Evolutionary conservation across 2,888 invertebrate genomes (phyloP).

Genomic region (Lottia scabra): DNA sequence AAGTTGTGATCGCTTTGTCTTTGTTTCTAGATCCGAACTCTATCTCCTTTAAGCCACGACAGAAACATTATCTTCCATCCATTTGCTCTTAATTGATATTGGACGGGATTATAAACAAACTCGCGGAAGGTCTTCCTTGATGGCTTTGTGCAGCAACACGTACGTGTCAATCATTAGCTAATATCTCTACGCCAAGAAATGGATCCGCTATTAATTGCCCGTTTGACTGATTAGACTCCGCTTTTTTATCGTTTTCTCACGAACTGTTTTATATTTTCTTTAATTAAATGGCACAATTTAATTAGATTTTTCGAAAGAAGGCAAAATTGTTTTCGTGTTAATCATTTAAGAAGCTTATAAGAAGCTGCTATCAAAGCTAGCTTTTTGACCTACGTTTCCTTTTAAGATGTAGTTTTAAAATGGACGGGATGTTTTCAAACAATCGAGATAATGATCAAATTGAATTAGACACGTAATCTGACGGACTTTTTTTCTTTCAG

Average conservation of each 20-base stretch:
- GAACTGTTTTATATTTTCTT: slow-evolving; percentile 1
- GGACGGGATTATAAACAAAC: slow-evolving; percentile 1
- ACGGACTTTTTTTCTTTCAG: too few relatives aligned
- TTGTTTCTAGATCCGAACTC: too few relatives aligned
- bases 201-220: slow-evolving; percentile 1
- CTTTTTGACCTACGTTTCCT: neutral
- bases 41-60: neutral
- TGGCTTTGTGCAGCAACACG: neutral
- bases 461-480: too few relatives aligned
- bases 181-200: slow-evolving; percentile 4
- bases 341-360: slow-evolving; percentile 1
- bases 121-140: slow-evolving; percentile 2
- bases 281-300: slow-evolving; percentile 4
- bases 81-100: neutral
- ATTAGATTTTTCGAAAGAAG: neutral
- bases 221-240: neutral
- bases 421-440: too few relatives aligned
- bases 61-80: neutral
- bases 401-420: neutral
- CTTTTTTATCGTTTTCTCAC: neutral
- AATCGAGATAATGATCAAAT: too few relatives aligned
- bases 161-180: slow-evolving; percentile 3
- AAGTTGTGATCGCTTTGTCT: too few relatives aligned
- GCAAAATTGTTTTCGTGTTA: neutral
- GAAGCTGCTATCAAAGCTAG: neutral